Percentiles rank a stretch among this genome's conserved stretches.
phyloP scores from a whole-genome alignment of 1,140 invertebrate genomes.

The Plectrocnemia conspersa region DNA sequence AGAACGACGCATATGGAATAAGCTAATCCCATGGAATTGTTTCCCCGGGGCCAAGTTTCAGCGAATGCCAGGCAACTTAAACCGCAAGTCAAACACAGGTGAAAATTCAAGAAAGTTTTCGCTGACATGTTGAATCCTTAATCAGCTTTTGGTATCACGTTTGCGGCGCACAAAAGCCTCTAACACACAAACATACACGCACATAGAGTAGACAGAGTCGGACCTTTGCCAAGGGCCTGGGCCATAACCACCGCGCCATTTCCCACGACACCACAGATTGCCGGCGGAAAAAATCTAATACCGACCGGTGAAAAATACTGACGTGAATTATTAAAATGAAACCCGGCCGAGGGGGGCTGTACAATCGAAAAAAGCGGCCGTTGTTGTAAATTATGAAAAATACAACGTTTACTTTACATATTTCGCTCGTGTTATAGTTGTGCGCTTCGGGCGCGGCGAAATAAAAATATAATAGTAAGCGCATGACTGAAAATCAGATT shows the following conservation, averaged over 20 bases:
- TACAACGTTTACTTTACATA: too few species aligned
- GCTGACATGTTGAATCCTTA: constrained; percentile 36
- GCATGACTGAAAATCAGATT: too few species aligned
- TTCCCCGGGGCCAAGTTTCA: constrained; percentile 23
- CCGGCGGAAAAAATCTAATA: constrained; percentile 3
- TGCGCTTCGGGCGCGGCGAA: too few species aligned
- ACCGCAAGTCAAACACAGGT: constrained; percentile 33
- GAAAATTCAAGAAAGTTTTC: constrained; percentile 31
- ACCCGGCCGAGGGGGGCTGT: not conserved
- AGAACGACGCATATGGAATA: not conserved
- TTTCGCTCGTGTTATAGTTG: too few species aligned
- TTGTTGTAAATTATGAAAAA: too few species aligned
- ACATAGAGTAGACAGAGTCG: too few species aligned
- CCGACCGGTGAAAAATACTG: too few species aligned
- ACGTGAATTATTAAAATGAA: too few species aligned
- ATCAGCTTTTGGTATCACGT: constrained; percentile 33
- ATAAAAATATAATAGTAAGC: too few species aligned
- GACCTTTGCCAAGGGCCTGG: too few species aligned
- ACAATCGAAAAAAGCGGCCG: not conserved
- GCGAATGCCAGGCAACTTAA: constrained; percentile 24
- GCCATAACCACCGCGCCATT: constrained; percentile 1
- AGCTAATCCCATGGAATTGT: constrained; percentile 14
- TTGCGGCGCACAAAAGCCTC: constrained; percentile 30
- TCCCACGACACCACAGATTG: constrained; percentile 10
- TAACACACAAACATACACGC: too few species aligned